These are phyloP conservation scores for Lucinisca nassula DNA, from an alignment of 2,888 invertebrate species.

Conservation along the genomic window DNA sequence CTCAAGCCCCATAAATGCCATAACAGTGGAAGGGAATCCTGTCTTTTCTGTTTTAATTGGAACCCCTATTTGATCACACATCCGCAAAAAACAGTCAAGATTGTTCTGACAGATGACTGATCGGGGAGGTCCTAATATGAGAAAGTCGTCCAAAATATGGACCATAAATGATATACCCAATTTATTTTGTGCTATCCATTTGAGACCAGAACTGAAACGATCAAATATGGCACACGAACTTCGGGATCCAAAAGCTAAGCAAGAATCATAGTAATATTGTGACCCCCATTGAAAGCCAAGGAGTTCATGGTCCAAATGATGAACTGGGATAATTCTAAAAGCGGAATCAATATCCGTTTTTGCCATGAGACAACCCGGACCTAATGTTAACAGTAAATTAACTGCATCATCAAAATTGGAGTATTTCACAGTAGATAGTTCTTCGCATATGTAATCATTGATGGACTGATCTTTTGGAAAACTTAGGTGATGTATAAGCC, in stretches of 20 bases:
- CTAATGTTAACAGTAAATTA: neutral
- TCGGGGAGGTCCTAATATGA: conserved; percentile 17
- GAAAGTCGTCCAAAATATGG: conserved; percentile 47
- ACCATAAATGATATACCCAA: conserved; percentile 4
- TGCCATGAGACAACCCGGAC: conserved; percentile 13
- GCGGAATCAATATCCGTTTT: conserved; percentile 47
- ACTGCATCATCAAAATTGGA: conserved; percentile 42
- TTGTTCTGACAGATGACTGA: neutral
- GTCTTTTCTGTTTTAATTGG: conserved; percentile 52
- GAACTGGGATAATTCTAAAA: conserved; percentile 41
- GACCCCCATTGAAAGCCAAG: conserved; percentile 41
- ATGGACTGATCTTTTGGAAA: conserved; percentile 39
- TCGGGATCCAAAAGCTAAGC: conserved; percentile 44
- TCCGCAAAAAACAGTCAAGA: conserved; percentile 5
- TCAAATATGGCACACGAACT: conserved; percentile 37
- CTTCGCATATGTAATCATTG: conserved; percentile 29
- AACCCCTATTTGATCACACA: conserved; percentile 29
- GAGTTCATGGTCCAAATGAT: conserved; percentile 40
- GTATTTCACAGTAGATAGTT: conserved; percentile 1
- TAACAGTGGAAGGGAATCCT: neutral
- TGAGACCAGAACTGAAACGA: conserved; percentile 41
- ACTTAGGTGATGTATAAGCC: conserved; percentile 44
- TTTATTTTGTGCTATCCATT: conserved; percentile 21
- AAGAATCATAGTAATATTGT: conserved; percentile 43
- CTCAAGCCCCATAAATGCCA: conserved; percentile 45